Base-by-base conservation (phyloP, 2,113 vertebrate genomes). In the Lepus americanus region DNA sequence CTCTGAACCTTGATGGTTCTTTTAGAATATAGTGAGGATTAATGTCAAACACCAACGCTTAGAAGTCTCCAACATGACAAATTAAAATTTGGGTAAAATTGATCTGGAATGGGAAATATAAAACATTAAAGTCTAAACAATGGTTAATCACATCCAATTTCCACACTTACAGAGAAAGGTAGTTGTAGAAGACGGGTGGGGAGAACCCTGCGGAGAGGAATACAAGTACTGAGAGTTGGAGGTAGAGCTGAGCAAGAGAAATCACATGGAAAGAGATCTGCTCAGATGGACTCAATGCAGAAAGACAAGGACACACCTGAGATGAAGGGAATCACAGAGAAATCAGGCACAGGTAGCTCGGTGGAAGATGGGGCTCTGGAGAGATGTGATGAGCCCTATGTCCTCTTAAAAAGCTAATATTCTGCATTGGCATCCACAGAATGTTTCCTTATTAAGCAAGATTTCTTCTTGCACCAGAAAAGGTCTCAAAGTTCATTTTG, bases 181-280 rank as follows among this genome's bases (percentile, higher is more conserved):
- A 55, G 16, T n/a, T 61, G 39, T 5, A 6, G 5, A 20, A 6
- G 23, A 0, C 0, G 3, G 7, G 6, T 9, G 53, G 14, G 22
- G 9, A 22, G 19, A 53, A 0, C 12, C 22, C 25, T 9, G 61
- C 17, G 23, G 29, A 89, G 66, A 66, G 33, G 51, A 73, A n/a
- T 7, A 25, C 20, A 36, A 10, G 7, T 2, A 16, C 14, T 69
- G 61, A 13, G 20, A 64, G 39, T 7, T 8, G 29, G 51, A 76
- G 31, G 53, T n/a, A 5, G 20, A 33, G 25, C 25, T 23, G 12
- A 61, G 53, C 6, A 44, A 20, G 64, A 44, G 10, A 64, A 63
- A 36, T 1, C 39, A 80, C 44, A 31, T 22, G 36, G 70, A 12
- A 12, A 77, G 36, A 67, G 4, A 59, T 2, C 19, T 49, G 27